Base-by-base conservation (phyloP, 1,140 invertebrate genomes). In the Danaus plexippus region DNA sequence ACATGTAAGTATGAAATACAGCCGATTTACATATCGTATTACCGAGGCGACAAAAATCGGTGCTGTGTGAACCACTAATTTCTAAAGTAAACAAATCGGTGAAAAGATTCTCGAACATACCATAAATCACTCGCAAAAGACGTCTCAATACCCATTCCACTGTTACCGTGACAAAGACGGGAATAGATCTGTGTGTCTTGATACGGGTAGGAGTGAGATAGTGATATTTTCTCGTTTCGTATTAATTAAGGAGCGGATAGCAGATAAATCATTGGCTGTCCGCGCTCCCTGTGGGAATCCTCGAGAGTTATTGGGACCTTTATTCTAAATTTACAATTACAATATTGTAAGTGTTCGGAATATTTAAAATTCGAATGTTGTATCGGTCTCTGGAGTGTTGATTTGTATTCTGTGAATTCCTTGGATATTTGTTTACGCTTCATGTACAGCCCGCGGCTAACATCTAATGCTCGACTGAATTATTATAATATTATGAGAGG, bases 271-370 rank as follows among this genome's bases (percentile, higher is more conserved):
- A 85, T 85, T 75, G 64, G 64, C 73, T 81, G 82, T 85, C 82
- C 67, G 71, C 80, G 79, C 80, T 69, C 81, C 80, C 82, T 80
- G 80, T 83, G 82, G 82, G 82, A 84, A 82, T 74, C 77, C 73
- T 66, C 55, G 72, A 82, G 82, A 85, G 74, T 84, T 85, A 85
- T 85, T 73, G 70, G 73, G 68, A 64, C 73, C 79, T 82, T 82
- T 82, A 82, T 85, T 85, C 82, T 85, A 85, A 83, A 82, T 84
- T 85, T 85, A 81, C 80, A 84, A 82, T 82, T 84, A 84, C 76
- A 77, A 79, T 83, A 80, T 80, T 74, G 76, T 81, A 72, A 78
- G 75, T 67, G 74, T 68, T 77, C 69, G 66, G 75, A 80, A 84
- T 84, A 73, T 74, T 77, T 83, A 75, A 71, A 75, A 77, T 65